Conservation (phyloP, 2,797 vertebrate genomes). For the Pangasius krempfi region DNA sequence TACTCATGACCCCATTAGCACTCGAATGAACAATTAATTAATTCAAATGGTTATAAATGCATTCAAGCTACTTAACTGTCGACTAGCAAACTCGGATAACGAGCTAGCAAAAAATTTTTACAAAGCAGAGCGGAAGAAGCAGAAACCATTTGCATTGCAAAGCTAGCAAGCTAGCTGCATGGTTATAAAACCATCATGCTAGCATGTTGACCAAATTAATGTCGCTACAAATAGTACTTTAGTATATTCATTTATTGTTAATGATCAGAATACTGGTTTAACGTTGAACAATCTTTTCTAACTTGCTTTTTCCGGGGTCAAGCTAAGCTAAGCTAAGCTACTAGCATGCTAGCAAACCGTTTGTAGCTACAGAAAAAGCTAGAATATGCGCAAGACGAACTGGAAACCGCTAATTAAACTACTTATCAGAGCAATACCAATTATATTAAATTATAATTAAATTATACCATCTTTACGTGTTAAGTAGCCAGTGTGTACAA, state of each 20-base stretch:
- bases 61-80: not conserved
- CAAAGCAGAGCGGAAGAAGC: not conserved
- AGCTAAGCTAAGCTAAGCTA: not conserved
- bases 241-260: not conserved
- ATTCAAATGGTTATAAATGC: not conserved
- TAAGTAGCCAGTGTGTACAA: not conserved
- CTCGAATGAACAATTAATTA: not conserved
- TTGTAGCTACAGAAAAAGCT: conserved; percentile 13
- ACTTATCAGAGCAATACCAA: not conserved
- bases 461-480: not conserved
- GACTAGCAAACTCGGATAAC: too few species aligned
- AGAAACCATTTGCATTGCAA: not conserved
- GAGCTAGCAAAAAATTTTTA: not conserved
- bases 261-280: too few species aligned
- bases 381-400: conserved; percentile 23
- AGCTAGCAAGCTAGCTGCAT: not conserved
- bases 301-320: too few species aligned
- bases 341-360: not conserved
- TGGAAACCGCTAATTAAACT: not conserved
- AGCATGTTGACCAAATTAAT: not conserved
- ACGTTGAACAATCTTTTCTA: not conserved
- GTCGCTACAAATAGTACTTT: not conserved
- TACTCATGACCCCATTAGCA: too few species aligned
- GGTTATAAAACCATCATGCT: not conserved
- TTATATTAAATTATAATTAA: not conserved